These are phyloP conservation scores for Chirona hameri DNA, from an alignment of 2,888 invertebrate genomes.

Conservation along the genomic window DNA sequence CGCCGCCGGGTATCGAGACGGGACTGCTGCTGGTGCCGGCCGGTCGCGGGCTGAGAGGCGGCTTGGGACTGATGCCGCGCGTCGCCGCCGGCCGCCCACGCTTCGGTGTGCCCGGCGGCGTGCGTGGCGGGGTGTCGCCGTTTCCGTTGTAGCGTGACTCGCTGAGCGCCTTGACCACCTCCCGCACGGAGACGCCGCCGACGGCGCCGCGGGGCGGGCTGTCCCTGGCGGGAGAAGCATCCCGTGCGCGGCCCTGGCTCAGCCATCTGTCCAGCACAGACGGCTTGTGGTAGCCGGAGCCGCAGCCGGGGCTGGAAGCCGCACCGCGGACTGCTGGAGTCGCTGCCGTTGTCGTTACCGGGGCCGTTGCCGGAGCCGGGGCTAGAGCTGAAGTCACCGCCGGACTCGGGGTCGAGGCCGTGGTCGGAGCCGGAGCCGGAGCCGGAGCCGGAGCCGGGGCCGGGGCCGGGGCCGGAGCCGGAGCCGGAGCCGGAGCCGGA, in stretches of 20 bases:
- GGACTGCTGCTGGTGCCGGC: slow-evolving; percentile 41
- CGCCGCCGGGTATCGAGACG: slow-evolving; percentile 40
- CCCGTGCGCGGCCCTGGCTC: slow-evolving; percentile 31
- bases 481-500: too few relatives aligned
- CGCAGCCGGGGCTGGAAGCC: slow-evolving; percentile 1
- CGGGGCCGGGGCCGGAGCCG: background rate
- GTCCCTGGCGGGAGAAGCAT: slow-evolving; percentile 35
- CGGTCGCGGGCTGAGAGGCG: slow-evolving; percentile 3
- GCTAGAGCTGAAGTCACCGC: background rate
- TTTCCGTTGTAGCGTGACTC: slow-evolving; percentile 75
- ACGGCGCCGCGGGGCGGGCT: slow-evolving; percentile 46
- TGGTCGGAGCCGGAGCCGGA: too few relatives aligned
- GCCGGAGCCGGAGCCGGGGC: background rate
- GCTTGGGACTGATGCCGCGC: background rate
- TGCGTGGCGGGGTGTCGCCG: slow-evolving; percentile 66
- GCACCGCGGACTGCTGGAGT: background rate
- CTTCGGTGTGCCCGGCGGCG: slow-evolving; percentile 51
- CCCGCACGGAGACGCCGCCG: slow-evolving; percentile 65
- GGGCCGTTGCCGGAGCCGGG: background rate
- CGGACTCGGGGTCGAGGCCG: too few relatives aligned
- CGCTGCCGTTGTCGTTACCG: too few relatives aligned
- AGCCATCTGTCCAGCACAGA: slow-evolving; percentile 25
- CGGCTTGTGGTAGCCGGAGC: slow-evolving; percentile 5
- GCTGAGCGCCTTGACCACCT: slow-evolving; percentile 67
- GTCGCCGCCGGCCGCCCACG: slow-evolving; percentile 34